phyloP scores from a whole-genome alignment of 37 sponge, comb jelly and placozoan genomes.

The Beroe ovata region DNA sequence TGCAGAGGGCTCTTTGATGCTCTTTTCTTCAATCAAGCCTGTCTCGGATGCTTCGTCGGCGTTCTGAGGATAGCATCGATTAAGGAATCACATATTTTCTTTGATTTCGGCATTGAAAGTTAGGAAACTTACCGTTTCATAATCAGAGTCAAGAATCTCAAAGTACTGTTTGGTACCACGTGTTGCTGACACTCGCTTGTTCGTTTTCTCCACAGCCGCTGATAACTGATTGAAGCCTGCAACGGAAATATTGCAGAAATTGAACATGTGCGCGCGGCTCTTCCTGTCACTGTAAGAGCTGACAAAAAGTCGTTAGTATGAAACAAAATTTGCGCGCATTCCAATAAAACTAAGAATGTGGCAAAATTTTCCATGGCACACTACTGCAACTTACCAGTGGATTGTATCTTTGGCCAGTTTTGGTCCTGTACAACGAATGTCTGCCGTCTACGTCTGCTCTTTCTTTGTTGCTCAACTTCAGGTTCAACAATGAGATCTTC shows the following conservation, averaged over 20 bases:
- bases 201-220: conserved; percentile 31
- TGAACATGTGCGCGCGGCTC: neutral
- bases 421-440: conserved; percentile 7
- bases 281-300: neutral
- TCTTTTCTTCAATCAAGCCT: neutral
- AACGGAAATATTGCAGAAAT: no score
- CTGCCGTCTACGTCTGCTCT: neutral
- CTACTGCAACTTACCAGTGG: conserved; percentile 3
- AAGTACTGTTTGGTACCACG: conserved; percentile 21
- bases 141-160: conserved; percentile 2
- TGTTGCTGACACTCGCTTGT: conserved; percentile 54
- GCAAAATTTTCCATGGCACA: neutral
- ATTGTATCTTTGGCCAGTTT: conserved; percentile 43
- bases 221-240: conserved; percentile 31
- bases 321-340: neutral
- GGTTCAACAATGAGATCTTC: neutral
- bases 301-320: neutral
- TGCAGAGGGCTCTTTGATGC: neutral
- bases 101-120: no score
- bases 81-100: no score
- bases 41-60: neutral
- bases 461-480: neutral
- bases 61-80: no score
- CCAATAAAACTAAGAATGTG: neutral
- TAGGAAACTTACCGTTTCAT: conserved; percentile 49